Evolutionary conservation across 2,888 invertebrate genomes (phyloP).

Genomic region (Camptogramma bilineatum): DNA sequence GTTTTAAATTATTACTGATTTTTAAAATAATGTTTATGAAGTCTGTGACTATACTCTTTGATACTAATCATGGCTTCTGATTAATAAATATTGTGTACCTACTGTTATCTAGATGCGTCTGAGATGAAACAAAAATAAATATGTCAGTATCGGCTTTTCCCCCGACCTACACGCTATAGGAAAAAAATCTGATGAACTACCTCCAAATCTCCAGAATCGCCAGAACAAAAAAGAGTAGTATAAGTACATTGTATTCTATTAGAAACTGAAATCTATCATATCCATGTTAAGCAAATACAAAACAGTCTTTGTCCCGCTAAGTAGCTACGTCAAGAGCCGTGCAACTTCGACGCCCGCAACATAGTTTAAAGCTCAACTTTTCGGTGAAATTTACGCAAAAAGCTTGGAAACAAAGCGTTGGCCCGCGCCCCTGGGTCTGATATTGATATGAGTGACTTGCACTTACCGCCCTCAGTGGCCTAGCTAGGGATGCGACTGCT

Average conservation of each 20-base stretch:
- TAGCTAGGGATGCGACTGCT: conserved; percentile 20
- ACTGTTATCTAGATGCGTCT: no score
- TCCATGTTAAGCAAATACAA: conserved; percentile 4
- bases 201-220: no score
- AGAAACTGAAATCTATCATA: neutral
- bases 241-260: no score
- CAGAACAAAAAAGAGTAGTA: no score
- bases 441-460: conserved; percentile 86
- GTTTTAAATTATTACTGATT: neutral
- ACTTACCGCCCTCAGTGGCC: conserved; percentile 66
- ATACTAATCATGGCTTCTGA: neutral
- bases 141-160: no score
- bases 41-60: neutral
- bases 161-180: no score
- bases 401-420: conserved; percentile 73
- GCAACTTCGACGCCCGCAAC: conserved; percentile 34
- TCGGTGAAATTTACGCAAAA: conserved; percentile 66
- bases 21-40: neutral
- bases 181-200: neutral
- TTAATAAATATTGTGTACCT: neutral
- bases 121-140: no score
- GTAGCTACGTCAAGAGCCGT: conserved; percentile 34
- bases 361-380: conserved; percentile 45
- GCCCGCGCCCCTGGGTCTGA: conserved; percentile 58
- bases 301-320: conserved; percentile 25